Evolutionary conservation across 1,140 invertebrate genomes (phyloP).

Genomic region (Artemia franciscana): DNA sequence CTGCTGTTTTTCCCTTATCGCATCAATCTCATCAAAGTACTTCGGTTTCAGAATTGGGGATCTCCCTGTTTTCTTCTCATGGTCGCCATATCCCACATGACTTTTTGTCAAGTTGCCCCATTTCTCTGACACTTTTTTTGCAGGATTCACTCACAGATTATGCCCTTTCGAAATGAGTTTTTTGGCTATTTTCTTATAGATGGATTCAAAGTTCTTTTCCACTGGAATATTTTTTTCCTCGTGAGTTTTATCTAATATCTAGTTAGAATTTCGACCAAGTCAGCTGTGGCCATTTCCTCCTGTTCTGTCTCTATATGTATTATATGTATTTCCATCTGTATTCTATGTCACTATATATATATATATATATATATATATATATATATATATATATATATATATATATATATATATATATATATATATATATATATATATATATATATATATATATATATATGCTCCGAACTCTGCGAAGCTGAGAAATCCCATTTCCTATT

Average conservation of each 20-base stretch:
- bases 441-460: no score
- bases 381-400: no score
- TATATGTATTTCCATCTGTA: no score
- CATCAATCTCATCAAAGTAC: background rate
- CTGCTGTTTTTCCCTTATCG: background rate
- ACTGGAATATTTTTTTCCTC: no score
- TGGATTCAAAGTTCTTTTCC: background rate
- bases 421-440: no score
- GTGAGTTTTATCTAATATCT: background rate
- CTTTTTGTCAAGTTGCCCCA: background rate
- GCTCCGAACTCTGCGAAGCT: no score
- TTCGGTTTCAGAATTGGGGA: background rate
- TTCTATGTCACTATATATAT: no score
- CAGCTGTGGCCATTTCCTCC: background rate
- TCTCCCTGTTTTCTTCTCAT: background rate
- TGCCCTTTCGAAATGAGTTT: background rate
- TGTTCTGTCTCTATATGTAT: background rate
- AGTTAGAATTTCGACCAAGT: background rate
- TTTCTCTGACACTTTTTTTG: background rate
- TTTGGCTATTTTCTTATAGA: background rate
- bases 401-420: no score
- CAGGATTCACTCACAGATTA: background rate
- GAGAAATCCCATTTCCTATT: no score
- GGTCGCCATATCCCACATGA: background rate
- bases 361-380: no score